Evolutionary conservation across 2,888 invertebrate species (phyloP).

Genomic region (Furcula furcula): DNA sequence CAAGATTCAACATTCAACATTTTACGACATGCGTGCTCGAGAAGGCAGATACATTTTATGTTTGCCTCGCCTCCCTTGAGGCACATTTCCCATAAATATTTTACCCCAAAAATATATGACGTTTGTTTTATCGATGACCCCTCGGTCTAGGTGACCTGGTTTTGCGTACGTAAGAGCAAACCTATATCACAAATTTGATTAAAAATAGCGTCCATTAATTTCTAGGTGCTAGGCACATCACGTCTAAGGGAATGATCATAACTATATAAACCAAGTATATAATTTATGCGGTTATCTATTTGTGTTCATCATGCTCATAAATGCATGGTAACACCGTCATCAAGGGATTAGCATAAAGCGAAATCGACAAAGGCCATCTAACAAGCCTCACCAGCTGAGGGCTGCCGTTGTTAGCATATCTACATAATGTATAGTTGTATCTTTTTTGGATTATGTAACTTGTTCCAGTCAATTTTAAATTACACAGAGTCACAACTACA

Average conservation of each 20-base stretch:
- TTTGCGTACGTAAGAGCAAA: slow-evolving; percentile 23
- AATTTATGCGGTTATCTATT: slow-evolving; percentile 19
- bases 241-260: slow-evolving; percentile 13
- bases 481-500: too few relatives aligned
- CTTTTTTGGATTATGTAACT: too few relatives aligned
- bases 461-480: too few relatives aligned
- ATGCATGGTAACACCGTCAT: slow-evolving; percentile 30
- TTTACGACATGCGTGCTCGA: not conserved
- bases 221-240: too few relatives aligned
- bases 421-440: slow-evolving; percentile 27
- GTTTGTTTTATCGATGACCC: slow-evolving; percentile 22
- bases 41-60: slow-evolving; percentile 1
- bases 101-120: slow-evolving; percentile 6
- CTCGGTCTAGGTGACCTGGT: slow-evolving; percentile 26
- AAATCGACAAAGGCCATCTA: slow-evolving; percentile 41
- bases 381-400: slow-evolving; percentile 27
- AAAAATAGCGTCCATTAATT: slow-evolving; percentile 29
- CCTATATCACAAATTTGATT: slow-evolving; percentile 20
- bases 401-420: slow-evolving; percentile 29
- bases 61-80: slow-evolving; percentile 1
- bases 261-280: not conserved
- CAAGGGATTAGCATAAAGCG: slow-evolving; percentile 38
- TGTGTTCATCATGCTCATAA: slow-evolving; percentile 11
- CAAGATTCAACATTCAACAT: not conserved
- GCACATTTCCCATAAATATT: slow-evolving; percentile 2